A percentile compares a stretch with the other conserved stretches of the same genome.
phyloP scores from a whole-genome alignment of 2,113 vertebrate species.

The Sitta europaea region DNA sequence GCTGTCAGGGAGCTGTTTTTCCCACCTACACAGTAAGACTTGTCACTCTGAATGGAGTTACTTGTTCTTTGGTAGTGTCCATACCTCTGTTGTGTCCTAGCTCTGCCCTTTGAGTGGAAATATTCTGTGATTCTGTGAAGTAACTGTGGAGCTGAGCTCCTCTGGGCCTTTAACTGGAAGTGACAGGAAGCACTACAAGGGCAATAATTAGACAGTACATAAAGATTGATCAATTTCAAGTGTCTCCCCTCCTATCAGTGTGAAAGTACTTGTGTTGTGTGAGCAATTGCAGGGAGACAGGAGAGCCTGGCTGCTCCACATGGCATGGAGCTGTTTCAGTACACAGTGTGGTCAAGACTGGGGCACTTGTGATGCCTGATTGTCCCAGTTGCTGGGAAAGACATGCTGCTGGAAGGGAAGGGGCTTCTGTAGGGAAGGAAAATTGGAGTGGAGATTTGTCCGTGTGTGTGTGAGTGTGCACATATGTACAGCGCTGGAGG shows the following conservation, averaged over 20 bases:
- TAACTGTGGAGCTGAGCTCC: not conserved
- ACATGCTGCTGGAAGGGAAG: not conserved
- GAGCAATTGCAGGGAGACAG: not conserved
- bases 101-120: not conserved
- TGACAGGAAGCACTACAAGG: not conserved
- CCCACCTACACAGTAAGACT: not conserved
- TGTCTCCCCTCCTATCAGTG: not conserved
- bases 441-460: not conserved
- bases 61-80: not conserved
- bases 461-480: not conserved
- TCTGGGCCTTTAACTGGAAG: not conserved
- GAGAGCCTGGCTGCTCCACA: not conserved
- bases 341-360: not conserved
- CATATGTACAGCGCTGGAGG: not conserved
- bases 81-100: not conserved
- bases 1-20: not conserved
- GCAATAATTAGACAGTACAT: conserved; percentile 1
- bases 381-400: not conserved
- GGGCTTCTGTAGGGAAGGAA: not conserved
- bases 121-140: not conserved
- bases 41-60: not conserved
- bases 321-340: fast-evolving
- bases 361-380: not conserved
- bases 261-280: not conserved
- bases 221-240: not conserved